These are phyloP conservation scores for Halcyon smyrnensis DNA, from an alignment of 2,797 vertebrate genomes.

Conservation along the genomic window DNA sequence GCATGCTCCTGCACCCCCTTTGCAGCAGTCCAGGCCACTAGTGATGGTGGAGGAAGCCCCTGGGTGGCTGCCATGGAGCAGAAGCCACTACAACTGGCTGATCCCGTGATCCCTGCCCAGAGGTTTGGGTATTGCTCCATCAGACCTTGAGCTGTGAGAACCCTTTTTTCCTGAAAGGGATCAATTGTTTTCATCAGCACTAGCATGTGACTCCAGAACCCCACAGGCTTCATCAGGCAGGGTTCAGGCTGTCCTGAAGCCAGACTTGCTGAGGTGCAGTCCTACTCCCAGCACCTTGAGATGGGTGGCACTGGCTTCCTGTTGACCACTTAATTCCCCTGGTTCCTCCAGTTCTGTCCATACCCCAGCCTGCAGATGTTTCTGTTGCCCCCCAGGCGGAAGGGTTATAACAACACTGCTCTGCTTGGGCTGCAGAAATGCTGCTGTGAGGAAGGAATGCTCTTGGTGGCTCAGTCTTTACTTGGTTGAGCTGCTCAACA, in stretches of 20 bases:
- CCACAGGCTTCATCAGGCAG: accelerated
- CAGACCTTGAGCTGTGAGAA: too few species aligned
- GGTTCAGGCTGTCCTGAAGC: background rate
- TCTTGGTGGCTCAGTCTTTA: background rate
- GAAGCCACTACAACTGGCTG: background rate
- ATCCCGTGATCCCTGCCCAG: too few species aligned
- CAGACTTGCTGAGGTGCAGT: background rate
- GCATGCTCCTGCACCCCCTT: background rate
- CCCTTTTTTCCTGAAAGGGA: background rate
- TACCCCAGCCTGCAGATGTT: background rate
- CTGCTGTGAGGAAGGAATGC: background rate
- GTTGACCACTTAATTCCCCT: background rate
- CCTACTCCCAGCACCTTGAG: background rate
- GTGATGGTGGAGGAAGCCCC: background rate
- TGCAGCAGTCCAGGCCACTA: background rate
- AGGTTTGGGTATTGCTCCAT: background rate
- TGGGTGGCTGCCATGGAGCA: accelerated
- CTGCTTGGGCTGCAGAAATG: background rate
- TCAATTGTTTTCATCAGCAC: background rate
- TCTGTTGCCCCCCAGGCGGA: background rate
- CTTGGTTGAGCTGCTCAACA: background rate
- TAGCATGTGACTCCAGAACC: too few species aligned
- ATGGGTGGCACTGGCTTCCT: background rate
- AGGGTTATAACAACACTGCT: background rate
- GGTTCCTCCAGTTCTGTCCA: background rate